Evolutionary conservation across 2,888 invertebrate genomes (phyloP).

Genomic region (Eupithecia dodoneata): DNA sequence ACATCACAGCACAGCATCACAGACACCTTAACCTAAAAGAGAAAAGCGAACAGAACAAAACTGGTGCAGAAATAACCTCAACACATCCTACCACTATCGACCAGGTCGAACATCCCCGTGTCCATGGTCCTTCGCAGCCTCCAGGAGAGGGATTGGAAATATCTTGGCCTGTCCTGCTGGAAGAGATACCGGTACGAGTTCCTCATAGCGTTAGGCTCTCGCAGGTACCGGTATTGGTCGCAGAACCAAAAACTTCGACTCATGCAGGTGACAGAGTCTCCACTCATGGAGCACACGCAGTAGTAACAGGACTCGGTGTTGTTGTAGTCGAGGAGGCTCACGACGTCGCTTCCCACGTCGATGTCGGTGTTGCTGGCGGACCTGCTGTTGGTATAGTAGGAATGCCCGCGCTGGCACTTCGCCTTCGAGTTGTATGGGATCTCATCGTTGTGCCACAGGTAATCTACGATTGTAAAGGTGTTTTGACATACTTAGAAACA

Average conservation of each 20-base stretch:
- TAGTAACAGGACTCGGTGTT: constrained; percentile 59
- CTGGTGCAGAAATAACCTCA: constrained; percentile 36
- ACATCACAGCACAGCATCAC: background rate
- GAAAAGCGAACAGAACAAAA: constrained; percentile 39
- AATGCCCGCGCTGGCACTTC: constrained; percentile 61
- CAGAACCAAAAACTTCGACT: constrained; percentile 62
- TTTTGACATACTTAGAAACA: background rate
- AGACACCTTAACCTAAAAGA: background rate
- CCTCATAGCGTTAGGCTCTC: constrained; percentile 47
- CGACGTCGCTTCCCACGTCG: constrained; percentile 54
- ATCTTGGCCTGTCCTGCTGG: constrained; percentile 65
- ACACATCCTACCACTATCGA: constrained; percentile 49
- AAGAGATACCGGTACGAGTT: constrained; percentile 58
- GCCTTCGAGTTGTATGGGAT: constrained; percentile 67
- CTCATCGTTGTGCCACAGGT: constrained; percentile 75
- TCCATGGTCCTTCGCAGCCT: constrained; percentile 75
- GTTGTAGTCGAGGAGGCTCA: constrained; percentile 60
- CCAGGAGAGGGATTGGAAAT: constrained; percentile 67
- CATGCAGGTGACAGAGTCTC: constrained; percentile 57
- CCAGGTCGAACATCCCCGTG: constrained; percentile 61
- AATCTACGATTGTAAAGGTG: constrained; percentile 57
- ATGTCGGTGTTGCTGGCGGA: constrained; percentile 64
- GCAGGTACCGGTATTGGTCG: constrained; percentile 60
- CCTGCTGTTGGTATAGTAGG: constrained; percentile 70
- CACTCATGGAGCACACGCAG: constrained; percentile 66